Evolutionary conservation across 2,113 vertebrate genomes (phyloP).

Genomic region (Campylorhamphus procurvoides): DNA sequence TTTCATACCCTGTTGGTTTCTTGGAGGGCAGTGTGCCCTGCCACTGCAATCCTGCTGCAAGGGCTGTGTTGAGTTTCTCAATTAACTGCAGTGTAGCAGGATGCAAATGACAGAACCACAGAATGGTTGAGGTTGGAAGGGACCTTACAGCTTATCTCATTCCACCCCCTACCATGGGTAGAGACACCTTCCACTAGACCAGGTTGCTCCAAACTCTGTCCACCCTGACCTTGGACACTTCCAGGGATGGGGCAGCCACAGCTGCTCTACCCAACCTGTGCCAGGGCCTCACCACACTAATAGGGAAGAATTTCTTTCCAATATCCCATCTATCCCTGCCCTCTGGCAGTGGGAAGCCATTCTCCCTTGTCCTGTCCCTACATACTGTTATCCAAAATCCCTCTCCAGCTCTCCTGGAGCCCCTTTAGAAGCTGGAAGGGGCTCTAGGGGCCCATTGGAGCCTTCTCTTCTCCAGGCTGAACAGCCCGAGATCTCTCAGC

Average conservation of each 20-base stretch:
- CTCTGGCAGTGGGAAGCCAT: background rate
- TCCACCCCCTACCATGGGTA: background rate
- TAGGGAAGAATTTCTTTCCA: background rate
- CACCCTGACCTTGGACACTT: background rate
- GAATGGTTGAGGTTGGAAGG: background rate
- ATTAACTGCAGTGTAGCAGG: background rate
- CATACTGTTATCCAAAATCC: background rate
- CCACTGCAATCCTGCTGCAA: background rate
- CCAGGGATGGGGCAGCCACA: background rate
- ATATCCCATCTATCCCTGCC: background rate
- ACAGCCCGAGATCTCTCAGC: background rate
- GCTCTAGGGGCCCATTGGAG: background rate
- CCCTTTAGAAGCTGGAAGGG: background rate
- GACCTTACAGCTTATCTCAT: background rate
- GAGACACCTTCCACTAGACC: background rate
- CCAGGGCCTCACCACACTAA: background rate
- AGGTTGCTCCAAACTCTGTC: background rate
- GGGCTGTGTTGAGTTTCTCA: background rate
- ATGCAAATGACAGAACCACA: background rate
- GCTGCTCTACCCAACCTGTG: background rate
- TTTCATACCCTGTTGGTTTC: background rate
- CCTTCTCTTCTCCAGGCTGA: background rate
- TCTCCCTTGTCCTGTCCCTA: accelerated
- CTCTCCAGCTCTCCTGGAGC: background rate
- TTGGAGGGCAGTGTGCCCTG: background rate